Percentiles rank a stretch among this genome's conserved stretches.
These are phyloP conservation scores for Scaptomyza pallida DNA, from an alignment of 1,140 invertebrate genomes.

Conservation along the genomic window DNA sequence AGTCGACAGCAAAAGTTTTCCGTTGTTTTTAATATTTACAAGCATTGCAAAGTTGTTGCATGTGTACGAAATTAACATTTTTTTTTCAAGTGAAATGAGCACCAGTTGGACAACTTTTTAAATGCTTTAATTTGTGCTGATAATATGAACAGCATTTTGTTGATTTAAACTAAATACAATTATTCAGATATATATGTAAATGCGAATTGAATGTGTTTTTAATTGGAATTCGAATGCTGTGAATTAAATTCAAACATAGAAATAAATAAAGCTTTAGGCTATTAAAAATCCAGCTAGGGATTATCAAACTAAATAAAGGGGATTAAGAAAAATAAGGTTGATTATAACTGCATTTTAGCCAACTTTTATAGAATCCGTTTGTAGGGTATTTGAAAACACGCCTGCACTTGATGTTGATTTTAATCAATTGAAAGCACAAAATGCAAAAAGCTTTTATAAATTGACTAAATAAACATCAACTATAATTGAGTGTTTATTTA, in stretches of 20 bases:
- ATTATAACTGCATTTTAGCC: no score
- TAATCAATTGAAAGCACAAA: constrained; percentile 4
- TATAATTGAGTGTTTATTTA: neutral
- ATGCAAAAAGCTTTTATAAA: constrained; percentile 4
- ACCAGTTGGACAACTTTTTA: constrained; percentile 21
- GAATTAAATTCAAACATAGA: no score
- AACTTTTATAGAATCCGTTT: no score
- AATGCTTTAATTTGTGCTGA: constrained; percentile 1
- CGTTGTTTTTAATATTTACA: constrained; percentile 35
- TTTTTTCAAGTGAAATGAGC: constrained; percentile 16
- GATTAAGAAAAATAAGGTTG: no score
- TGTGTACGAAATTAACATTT: constrained; percentile 25
- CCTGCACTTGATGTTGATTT: neutral
- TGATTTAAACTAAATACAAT: neutral
- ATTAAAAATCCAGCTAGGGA: no score
- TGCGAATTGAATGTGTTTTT: no score
- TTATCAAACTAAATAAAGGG: no score
- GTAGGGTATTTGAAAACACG: neutral
- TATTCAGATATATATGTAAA: neutral
- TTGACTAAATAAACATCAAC: constrained; percentile 10
- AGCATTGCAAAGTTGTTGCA: constrained; percentile 22
- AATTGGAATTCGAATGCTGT: no score
- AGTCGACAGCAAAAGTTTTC: constrained; percentile 16
- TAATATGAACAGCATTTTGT: neutral
- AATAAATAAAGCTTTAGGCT: no score